phyloP scores from a whole-genome alignment of 2,113 vertebrate species.

The Nycticryphes semicollaris region DNA sequence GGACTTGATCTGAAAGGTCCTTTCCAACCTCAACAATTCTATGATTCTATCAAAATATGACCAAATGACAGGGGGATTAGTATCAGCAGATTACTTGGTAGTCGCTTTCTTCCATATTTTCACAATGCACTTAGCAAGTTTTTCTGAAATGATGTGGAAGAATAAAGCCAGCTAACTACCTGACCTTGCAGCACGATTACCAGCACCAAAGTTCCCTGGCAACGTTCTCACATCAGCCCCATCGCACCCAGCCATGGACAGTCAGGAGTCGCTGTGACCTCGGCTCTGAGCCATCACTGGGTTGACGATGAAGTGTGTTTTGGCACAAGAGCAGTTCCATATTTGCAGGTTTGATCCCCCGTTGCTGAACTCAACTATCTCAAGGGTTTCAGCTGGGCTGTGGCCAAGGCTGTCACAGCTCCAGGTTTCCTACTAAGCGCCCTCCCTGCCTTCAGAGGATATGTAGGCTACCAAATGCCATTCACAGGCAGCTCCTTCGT shows the following conservation, averaged over 20 bases:
- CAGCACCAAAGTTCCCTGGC: background rate
- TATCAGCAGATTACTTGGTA: background rate
- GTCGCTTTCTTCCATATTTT: background rate
- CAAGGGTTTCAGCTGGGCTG: background rate
- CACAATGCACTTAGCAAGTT: accelerated
- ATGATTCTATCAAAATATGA: background rate
- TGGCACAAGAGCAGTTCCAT: background rate
- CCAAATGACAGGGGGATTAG: background rate
- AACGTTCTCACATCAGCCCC: background rate
- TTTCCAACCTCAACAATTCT: background rate
- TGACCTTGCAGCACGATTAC: background rate
- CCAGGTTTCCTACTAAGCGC: background rate
- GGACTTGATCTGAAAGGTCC: background rate
- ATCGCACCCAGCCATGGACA: accelerated
- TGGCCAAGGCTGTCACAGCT: slow-evolving; percentile 26
- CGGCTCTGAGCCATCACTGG: background rate
- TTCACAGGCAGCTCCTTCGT: background rate
- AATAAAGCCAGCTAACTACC: background rate
- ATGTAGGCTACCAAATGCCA: background rate
- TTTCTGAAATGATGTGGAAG: accelerated
- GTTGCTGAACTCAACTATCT: background rate
- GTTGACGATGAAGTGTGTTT: background rate
- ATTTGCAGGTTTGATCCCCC: background rate
- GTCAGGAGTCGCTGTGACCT: background rate
- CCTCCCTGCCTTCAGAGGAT: background rate